These are phyloP conservation scores for Trachemys scripta DNA, from an alignment of 2,113 vertebrate genomes.

Conservation along the genomic window DNA sequence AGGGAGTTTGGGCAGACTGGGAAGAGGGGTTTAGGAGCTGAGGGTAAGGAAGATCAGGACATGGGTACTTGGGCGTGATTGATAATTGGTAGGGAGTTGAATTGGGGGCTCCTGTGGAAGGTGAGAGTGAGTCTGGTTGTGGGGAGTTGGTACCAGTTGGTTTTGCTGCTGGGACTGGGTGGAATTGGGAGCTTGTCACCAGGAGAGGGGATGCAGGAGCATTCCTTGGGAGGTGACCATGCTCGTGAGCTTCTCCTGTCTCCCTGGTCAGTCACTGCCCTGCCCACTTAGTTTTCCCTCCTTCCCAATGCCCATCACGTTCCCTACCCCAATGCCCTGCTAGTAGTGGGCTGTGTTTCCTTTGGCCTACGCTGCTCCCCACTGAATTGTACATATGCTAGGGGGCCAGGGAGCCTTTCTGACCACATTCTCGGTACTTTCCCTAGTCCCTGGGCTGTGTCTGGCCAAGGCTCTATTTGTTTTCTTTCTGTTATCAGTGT, in stretches of 20 bases:
- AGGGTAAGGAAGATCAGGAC: no score
- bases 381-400: neutral
- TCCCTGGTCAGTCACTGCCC: neutral
- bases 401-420: neutral
- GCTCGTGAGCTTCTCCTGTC: neutral
- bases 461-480: neutral
- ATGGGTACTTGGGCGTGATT: rapidly evolving
- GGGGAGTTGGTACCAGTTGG: no score
- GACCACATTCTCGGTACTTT: neutral
- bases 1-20: rapidly evolving
- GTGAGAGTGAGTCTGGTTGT: no score
- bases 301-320: rapidly evolving
- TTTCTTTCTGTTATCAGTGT: rapidly evolving
- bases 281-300: neutral
- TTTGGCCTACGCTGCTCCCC: neutral
- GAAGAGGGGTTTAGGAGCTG: neutral
- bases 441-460: neutral
- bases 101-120: rapidly evolving
- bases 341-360: rapidly evolving
- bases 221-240: neutral
- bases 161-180: no score
- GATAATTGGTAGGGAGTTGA: neutral
- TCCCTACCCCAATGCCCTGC: slow-evolving; percentile 9
- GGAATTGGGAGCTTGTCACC: no score
- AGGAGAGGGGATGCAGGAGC: neutral